Conservation (phyloP, 2,797 vertebrate genomes). For the Cirrhinus mrigala region DNA sequence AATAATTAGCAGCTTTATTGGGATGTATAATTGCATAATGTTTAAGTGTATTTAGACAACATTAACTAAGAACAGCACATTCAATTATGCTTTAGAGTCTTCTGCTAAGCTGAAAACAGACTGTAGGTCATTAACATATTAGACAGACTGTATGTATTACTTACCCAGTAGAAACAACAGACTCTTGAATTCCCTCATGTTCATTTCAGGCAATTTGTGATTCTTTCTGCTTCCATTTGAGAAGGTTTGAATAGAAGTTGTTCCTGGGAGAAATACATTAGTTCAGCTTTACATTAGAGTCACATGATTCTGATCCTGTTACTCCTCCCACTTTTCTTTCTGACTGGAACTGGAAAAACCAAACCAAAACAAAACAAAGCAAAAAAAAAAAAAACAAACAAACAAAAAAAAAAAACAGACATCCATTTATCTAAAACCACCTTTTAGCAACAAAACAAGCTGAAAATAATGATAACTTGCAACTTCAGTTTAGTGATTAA, state of each 20-base stretch:
- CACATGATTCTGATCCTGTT: background rate
- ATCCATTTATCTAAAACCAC: too few species aligned
- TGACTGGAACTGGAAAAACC: background rate
- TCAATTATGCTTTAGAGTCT: background rate
- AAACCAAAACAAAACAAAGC: too few species aligned
- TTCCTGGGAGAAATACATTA: background rate
- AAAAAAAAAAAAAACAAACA: background rate
- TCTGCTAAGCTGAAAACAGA: background rate
- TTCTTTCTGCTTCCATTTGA: background rate
- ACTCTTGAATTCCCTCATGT: background rate
- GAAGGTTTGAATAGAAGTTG: background rate
- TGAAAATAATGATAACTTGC: background rate
- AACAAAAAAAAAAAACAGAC: background rate
- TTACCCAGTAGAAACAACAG: background rate
- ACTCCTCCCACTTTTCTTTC: background rate
- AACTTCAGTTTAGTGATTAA: background rate
- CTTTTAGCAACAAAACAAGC: background rate
- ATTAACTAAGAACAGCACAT: background rate
- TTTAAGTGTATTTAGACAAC: background rate
- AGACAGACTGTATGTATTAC: background rate
- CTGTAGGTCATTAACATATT: background rate
- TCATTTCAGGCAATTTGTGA: background rate
- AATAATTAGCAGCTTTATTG: too few species aligned
- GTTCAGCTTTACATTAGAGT: background rate
- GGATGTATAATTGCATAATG: too few species aligned